Base-by-base conservation (phyloP, 1,140 invertebrate species). In the Zaprionus taronus region DNA sequence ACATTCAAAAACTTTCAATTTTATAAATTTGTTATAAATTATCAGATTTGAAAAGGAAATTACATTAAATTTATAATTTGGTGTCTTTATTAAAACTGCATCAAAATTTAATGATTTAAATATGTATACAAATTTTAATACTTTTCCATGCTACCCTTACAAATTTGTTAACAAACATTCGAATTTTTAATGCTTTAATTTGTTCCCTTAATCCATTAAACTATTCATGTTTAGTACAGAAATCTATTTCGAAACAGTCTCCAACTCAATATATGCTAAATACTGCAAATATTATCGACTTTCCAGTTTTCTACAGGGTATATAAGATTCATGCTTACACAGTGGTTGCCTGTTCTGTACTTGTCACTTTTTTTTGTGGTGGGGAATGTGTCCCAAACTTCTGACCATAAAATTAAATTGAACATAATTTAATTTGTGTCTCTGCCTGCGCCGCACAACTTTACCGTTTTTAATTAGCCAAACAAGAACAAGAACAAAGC, bases 391-490 rank as follows among this genome's bases (percentile, higher is more conserved):
- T 44, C 24, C 53, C 64, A 57, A 66, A 67, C 22, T 67, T 36
- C 20, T 68, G 70, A 72, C 64, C 75, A 68, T 73, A 34, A 73
- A 77, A 72, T 74, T 77, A 60, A 77, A 77, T 77, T 73, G 64
- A 73, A 77, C 71, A 77, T 77, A 77, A 77, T 77, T 73, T 73
- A 77, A 77, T 77, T 77, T 68, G n/a, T 77, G 64, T 24, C 58
- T 60, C 53, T 34, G 57, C 36, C 41, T 53, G 49, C 36, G 24
- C 53, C 64, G 71, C 75, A 73, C 68, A 74, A 77, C 63, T 77
- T 77, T 77, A 51, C 4, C 41, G 17, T 72, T 77, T 77, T 77
- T 77, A 73, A 77, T 77, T 77, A 77, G 67, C 66, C 64, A 77
- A 77, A 68, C 70, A 72, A 63, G 57, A 62, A 70, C 36, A 17